Percentiles rank a stretch among this genome's conserved stretches.
Conservation (phyloP, 2,797 vertebrate species). For the Chiroxiphia lanceolata region DNA sequence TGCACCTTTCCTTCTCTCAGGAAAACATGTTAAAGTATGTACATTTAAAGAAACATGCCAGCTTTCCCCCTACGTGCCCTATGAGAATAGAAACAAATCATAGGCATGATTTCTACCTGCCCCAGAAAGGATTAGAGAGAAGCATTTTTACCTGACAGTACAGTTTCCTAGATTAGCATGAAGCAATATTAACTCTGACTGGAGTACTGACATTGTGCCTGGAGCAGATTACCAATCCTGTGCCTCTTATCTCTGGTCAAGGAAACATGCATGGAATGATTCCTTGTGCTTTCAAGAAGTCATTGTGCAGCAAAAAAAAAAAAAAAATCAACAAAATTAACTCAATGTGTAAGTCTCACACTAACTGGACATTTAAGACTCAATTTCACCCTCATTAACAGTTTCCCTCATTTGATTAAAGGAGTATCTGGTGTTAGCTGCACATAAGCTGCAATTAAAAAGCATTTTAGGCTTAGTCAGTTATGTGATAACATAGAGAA, state of each 20-base stretch:
- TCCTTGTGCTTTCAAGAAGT: not conserved
- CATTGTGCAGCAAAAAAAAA: not conserved
- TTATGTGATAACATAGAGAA: not conserved
- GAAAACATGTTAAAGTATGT: not conserved
- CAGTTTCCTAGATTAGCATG: accelerated
- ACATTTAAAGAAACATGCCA: not conserved
- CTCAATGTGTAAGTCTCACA: not conserved
- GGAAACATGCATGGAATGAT: not conserved
- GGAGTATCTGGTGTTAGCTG: not conserved
- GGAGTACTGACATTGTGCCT: not conserved
- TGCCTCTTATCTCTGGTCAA: not conserved
- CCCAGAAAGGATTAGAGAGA: not conserved
- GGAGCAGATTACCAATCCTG: not conserved
- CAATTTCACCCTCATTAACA: not conserved
- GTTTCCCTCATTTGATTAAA: not conserved
- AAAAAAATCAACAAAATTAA: not conserved
- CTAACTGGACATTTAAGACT: not conserved
- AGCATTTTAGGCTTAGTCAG: not conserved
- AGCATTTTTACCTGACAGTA: not conserved
- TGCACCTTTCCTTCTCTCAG: not conserved
- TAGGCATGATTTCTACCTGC: not conserved
- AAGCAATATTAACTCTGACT: not conserved
- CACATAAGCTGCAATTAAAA: not conserved
- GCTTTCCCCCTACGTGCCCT: not conserved
- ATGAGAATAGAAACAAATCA: not conserved